Evolutionary conservation across 2,888 invertebrate species (phyloP).

Genomic region (Lydus trimaculatus): DNA sequence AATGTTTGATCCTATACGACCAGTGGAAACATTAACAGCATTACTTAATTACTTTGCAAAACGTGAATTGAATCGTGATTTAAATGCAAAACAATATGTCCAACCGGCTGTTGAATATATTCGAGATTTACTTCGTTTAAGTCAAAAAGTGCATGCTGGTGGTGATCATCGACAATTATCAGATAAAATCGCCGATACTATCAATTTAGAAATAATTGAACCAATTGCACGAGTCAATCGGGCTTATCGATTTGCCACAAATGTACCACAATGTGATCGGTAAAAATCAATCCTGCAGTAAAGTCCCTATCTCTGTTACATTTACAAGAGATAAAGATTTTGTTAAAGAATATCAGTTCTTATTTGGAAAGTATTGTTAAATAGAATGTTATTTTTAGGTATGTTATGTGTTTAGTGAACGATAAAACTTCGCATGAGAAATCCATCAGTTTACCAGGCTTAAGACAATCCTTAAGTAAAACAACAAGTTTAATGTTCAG

Average conservation of each 20-base stretch:
- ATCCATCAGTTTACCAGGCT: slow-evolving; percentile 67
- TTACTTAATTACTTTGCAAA: slow-evolving; percentile 74
- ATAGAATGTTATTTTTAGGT: slow-evolving; percentile 54
- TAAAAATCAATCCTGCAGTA: slow-evolving; percentile 31
- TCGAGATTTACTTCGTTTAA: slow-evolving; percentile 75
- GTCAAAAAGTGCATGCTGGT: slow-evolving; percentile 67
- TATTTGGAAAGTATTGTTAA: not conserved
- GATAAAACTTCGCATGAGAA: slow-evolving; percentile 66
- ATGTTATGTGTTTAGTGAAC: slow-evolving; percentile 81
- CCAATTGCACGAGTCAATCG: slow-evolving; percentile 83
- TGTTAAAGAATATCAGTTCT: too few relatives aligned
- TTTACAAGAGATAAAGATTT: too few relatives aligned
- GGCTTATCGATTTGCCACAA: slow-evolving; percentile 76
- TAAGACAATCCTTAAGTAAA: slow-evolving; percentile 76
- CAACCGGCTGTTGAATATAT: slow-evolving; percentile 77
- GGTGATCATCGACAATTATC: slow-evolving; percentile 76
- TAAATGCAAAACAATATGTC: slow-evolving; percentile 77
- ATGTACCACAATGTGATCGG: slow-evolving; percentile 76
- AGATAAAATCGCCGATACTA: slow-evolving; percentile 77
- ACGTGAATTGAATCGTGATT: slow-evolving; percentile 73
- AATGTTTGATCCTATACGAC: slow-evolving; percentile 72
- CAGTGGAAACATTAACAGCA: slow-evolving; percentile 75
- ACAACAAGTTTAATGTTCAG: slow-evolving; percentile 78
- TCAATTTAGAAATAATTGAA: slow-evolving; percentile 84
- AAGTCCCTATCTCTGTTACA: too few relatives aligned